Conservation (phyloP, 2,113 vertebrate species). For the Cottus gobio region DNA sequence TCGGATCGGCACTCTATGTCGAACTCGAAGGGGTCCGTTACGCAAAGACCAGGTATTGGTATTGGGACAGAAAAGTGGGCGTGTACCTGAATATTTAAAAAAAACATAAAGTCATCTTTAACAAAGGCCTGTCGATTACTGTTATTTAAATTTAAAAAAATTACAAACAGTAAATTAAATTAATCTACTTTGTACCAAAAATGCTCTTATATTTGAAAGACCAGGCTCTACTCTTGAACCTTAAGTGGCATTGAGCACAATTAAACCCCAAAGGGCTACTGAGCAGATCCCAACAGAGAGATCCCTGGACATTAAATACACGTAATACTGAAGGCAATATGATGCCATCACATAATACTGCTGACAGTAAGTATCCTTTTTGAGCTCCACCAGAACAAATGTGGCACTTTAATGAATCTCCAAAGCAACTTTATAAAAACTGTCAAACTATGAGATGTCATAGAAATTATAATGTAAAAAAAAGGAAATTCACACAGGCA, state of each 20-base stretch:
- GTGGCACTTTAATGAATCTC: background rate
- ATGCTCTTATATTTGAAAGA: background rate
- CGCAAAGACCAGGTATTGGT: no score
- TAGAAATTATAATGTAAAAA: background rate
- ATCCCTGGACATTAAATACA: constrained; percentile 2
- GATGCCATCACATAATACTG: background rate
- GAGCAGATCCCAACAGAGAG: background rate
- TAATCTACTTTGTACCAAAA: background rate
- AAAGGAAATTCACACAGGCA: background rate
- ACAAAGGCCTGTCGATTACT: background rate
- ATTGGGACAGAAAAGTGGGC: no score
- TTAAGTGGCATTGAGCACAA: background rate
- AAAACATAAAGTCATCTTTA: background rate
- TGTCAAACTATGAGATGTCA: background rate
- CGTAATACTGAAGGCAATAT: background rate
- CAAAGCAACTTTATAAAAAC: background rate
- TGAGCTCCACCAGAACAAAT: background rate
- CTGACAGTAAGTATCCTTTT: background rate
- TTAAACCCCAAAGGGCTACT: background rate
- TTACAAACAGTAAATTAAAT: background rate
- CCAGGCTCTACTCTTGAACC: background rate
- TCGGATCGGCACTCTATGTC: background rate
- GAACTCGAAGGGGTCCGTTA: no score
- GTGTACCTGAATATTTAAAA: background rate
- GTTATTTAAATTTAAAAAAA: background rate